Percentiles rank a stretch among this genome's conserved stretches.
phyloP scores from a whole-genome alignment of 2,888 invertebrate genomes.

The Melanophora roralis region DNA sequence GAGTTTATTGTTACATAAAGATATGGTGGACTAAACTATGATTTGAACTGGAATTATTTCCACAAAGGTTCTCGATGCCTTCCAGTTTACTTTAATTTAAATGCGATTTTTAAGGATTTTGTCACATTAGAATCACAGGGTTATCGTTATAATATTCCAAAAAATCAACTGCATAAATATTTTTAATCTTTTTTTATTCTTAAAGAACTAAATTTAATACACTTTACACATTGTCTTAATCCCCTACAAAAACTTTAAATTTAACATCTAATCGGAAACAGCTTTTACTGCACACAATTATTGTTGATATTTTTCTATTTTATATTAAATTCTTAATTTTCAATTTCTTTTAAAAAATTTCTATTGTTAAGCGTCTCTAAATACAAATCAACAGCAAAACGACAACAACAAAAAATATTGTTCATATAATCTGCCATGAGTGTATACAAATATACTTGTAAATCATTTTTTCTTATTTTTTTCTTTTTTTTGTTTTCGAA shows the following conservation, averaged over 20 bases:
- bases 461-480: constrained; percentile 7
- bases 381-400: constrained; percentile 40
- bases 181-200: too few species aligned
- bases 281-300: background rate
- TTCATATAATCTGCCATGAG: constrained; percentile 36
- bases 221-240: constrained; percentile 8
- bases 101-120: too few species aligned
- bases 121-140: too few species aligned
- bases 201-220: too few species aligned
- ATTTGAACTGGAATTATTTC: too few species aligned
- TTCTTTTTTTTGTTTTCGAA: constrained; percentile 32
- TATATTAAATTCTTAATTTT: constrained; percentile 25
- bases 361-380: constrained; percentile 43
- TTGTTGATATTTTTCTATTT: constrained; percentile 27
- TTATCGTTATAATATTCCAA: too few species aligned
- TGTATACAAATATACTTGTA: background rate
- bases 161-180: too few species aligned
- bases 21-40: too few species aligned
- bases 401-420: too few species aligned
- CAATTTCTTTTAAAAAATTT: constrained; percentile 49
- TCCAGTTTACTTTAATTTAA: too few species aligned
- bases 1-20: too few species aligned
- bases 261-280: constrained; percentile 16
- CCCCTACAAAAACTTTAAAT: constrained; percentile 11
- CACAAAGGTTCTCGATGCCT: too few species aligned